Conservation (phyloP, 2,888 invertebrate species). For the Lithophane leautieri region DNA sequence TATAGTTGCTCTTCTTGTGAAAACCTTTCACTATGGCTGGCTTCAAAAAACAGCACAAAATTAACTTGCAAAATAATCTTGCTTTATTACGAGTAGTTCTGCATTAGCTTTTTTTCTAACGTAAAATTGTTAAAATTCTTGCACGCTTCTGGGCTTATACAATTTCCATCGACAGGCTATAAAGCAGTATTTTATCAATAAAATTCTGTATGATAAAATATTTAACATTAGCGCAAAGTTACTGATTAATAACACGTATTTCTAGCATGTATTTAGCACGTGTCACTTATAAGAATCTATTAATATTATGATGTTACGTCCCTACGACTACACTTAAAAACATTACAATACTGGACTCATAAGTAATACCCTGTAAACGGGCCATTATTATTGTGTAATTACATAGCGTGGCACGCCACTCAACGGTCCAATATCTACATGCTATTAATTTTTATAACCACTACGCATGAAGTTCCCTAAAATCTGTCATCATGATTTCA, state of each 20-base stretch:
- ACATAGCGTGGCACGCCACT: background rate
- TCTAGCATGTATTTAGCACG: background rate
- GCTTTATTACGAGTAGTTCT: background rate
- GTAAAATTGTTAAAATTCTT: too few species aligned
- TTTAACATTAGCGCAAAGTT: background rate
- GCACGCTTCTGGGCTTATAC: background rate
- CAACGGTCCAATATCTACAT: background rate
- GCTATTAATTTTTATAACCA: too few species aligned
- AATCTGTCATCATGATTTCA: too few species aligned
- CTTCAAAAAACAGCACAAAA: background rate
- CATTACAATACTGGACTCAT: background rate
- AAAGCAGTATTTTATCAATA: background rate
- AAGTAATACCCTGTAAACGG: conserved; percentile 14
- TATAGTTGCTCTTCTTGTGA: background rate
- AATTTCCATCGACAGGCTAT: background rate
- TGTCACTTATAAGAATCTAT: background rate
- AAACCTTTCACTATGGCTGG: background rate
- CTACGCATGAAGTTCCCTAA: too few species aligned
- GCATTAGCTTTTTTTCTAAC: too few species aligned
- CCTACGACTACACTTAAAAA: conserved; percentile 12
- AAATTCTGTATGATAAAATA: background rate
- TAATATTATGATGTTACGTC: background rate
- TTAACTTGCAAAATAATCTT: too few species aligned
- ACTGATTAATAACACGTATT: background rate
- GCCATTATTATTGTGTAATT: conserved; percentile 9